These are phyloP conservation scores for Syndactyla subalaris DNA, from an alignment of 2,797 vertebrate species.

Conservation along the genomic window DNA sequence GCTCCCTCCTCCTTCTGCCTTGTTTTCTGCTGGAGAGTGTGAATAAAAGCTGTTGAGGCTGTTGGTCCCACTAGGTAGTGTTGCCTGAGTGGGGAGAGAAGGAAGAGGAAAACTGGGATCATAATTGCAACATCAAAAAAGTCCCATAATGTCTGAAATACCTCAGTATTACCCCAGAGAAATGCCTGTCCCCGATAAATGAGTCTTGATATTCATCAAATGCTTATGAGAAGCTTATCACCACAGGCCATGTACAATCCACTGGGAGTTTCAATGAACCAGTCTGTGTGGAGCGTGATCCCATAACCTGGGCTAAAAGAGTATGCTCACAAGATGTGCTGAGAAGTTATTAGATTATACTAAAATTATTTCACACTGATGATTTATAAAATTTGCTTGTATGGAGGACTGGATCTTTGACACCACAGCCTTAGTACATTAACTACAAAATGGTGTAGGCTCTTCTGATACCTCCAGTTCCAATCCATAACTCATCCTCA, in stretches of 20 bases:
- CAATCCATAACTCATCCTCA: neutral
- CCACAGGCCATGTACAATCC: neutral
- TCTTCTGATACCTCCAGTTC: neutral
- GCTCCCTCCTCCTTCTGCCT: neutral
- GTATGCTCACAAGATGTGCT: neutral
- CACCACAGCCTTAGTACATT: accelerated
- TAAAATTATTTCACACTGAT: neutral
- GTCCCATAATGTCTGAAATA: neutral
- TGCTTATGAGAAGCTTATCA: neutral
- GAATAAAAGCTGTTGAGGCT: neutral
- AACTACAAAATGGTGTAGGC: neutral
- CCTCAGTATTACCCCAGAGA: neutral
- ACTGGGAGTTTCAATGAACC: neutral
- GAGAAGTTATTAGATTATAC: neutral
- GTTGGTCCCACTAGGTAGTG: accelerated
- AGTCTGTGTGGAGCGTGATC: neutral
- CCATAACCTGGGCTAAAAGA: neutral
- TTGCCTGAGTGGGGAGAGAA: neutral
- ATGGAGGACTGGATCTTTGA: neutral
- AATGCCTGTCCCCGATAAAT: neutral
- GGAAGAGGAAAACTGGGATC: neutral
- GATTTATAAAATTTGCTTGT: neutral
- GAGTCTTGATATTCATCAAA: neutral
- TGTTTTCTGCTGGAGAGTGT: neutral
- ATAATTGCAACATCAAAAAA: neutral